Percentiles rank a stretch among this genome's conserved stretches.
Evolutionary conservation across 1,140 invertebrate species (phyloP).

Genomic region (Antheraea pernyi): DNA sequence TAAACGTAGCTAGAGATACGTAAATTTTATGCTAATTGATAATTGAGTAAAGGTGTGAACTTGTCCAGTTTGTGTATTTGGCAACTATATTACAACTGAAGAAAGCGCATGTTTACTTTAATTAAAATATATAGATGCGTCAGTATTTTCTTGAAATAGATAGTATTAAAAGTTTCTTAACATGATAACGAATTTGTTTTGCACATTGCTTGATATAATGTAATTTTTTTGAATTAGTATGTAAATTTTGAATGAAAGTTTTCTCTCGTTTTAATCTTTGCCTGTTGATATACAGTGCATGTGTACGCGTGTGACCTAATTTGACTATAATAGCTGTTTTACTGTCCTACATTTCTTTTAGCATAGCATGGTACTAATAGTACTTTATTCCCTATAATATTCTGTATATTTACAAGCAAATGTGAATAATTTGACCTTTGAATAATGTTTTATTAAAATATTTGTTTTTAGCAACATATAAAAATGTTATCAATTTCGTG

Average conservation of each 20-base stretch:
- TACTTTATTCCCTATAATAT: neutral
- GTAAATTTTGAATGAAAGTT: neutral
- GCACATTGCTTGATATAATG: too few species aligned
- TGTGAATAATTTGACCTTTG: neutral
- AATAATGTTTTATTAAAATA: neutral
- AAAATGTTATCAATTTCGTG: neutral
- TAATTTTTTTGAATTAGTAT: too few species aligned
- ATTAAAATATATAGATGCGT: neutral
- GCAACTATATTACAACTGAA: neutral
- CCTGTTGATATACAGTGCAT: neutral
- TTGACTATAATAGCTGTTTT: neutral
- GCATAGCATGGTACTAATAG: neutral
- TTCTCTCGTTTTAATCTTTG: neutral
- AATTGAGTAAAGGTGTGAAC: constrained; percentile 52
- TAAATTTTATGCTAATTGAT: constrained; percentile 44
- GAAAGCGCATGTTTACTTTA: neutral
- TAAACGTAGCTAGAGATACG: constrained; percentile 6
- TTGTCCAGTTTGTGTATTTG: constrained; percentile 9
- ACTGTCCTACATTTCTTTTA: neutral
- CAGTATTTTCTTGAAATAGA: too few species aligned
- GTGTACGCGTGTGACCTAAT: neutral
- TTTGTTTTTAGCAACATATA: neutral
- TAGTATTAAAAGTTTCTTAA: too few species aligned
- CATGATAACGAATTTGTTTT: too few species aligned
- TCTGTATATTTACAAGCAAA: neutral